phyloP scores from a whole-genome alignment of 1,140 invertebrate species.

The Trichonephila inaurata region DNA sequence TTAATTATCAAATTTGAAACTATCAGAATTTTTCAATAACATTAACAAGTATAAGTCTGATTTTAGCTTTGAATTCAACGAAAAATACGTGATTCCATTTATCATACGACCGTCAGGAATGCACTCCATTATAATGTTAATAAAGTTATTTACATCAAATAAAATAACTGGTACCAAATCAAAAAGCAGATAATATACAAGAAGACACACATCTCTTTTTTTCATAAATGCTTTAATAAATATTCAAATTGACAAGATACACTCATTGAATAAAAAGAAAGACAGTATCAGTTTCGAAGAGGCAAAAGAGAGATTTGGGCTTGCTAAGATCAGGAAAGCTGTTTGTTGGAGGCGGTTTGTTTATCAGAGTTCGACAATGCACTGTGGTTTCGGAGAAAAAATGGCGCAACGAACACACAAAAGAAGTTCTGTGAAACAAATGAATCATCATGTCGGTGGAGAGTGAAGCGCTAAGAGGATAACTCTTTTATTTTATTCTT shows the following conservation, averaged over 20 bases:
- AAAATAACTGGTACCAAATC: no score
- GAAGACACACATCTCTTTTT: neutral
- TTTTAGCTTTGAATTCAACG: no score
- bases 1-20: no score
- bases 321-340: constrained; percentile 25
- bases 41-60: no score
- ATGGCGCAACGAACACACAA: constrained; percentile 13
- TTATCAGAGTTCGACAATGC: constrained; percentile 10
- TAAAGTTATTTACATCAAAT: no score
- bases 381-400: constrained; percentile 8
- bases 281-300: constrained; percentile 4
- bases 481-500: neutral
- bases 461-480: neutral
- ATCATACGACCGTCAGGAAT: no score
- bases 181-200: no score
- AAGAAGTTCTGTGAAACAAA: constrained; percentile 15
- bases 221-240: constrained; percentile 29
- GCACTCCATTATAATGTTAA: no score
- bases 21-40: no score
- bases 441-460: constrained; percentile 26
- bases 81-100: no score
- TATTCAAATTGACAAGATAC: constrained; percentile 38
- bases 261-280: constrained; percentile 42
- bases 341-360: neutral
- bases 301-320: constrained; percentile 15